These are phyloP conservation scores for Corvus cornix DNA, from an alignment of 2,113 vertebrate genomes.

Conservation along the genomic window DNA sequence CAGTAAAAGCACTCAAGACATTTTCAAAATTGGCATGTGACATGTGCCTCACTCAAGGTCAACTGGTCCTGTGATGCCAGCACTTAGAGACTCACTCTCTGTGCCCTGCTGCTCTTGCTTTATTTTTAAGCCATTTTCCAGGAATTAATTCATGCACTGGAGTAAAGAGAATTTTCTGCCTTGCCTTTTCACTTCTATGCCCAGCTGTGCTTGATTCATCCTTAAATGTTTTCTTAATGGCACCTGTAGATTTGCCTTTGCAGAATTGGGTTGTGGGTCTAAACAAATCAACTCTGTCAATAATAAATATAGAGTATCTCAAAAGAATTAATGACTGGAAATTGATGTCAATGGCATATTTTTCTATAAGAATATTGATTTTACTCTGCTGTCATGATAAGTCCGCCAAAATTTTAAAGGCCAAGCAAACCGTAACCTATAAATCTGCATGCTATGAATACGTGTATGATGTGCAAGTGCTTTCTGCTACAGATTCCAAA, in stretches of 20 bases:
- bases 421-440: not conserved
- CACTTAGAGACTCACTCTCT: not conserved
- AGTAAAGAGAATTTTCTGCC: not conserved
- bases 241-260: not conserved
- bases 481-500: not conserved
- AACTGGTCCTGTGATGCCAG: not conserved
- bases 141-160: not conserved
- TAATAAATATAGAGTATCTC: not conserved
- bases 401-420: not conserved
- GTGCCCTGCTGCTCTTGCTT: not conserved
- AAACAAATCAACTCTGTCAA: not conserved
- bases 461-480: not conserved
- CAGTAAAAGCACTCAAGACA: not conserved
- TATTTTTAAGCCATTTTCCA: not conserved
- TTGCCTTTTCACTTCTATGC: not conserved
- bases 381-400: not conserved
- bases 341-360: not conserved
- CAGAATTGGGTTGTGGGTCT: not conserved
- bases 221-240: not conserved
- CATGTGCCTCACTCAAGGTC: not conserved
- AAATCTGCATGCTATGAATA: not conserved
- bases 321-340: not conserved
- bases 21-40: not conserved
- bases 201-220: not conserved
- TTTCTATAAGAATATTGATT: slow-evolving; percentile 29